Evolutionary conservation across 2,888 invertebrate genomes (phyloP).

Genomic region (Rhamphomyia laevipes): DNA sequence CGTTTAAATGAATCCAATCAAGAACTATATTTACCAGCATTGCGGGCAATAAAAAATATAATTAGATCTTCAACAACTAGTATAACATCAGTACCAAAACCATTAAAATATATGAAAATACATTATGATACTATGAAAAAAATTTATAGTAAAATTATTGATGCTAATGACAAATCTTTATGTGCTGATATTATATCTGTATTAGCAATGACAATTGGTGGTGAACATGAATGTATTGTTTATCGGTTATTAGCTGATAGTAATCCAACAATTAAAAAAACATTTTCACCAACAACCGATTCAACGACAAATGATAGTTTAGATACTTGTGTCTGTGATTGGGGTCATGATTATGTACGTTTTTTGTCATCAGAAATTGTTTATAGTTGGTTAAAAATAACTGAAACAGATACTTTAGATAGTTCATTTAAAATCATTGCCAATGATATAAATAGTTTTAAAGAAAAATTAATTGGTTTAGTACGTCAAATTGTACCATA

Average conservation of each 20-base stretch:
- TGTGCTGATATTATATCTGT: slow-evolving; percentile 91
- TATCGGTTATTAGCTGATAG: slow-evolving; percentile 55
- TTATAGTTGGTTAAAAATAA: slow-evolving; percentile 52
- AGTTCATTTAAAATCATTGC: slow-evolving; percentile 10
- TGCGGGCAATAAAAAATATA: slow-evolving; percentile 70
- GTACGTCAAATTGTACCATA: slow-evolving; percentile 75
- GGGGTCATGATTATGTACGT: slow-evolving; percentile 95
- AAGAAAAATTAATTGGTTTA: slow-evolving; percentile 50
- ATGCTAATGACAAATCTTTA: slow-evolving; percentile 53
- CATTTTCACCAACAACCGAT: too few relatives aligned
- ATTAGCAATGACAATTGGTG: slow-evolving; percentile 75
- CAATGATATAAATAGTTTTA: slow-evolving; percentile 24
- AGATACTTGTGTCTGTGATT: slow-evolving; percentile 73
- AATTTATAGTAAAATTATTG: slow-evolving; percentile 62
- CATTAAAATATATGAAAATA: slow-evolving; percentile 78
- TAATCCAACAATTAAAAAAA: slow-evolving; percentile 25
- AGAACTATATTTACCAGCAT: slow-evolving; percentile 58
- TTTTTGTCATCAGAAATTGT: slow-evolving; percentile 73
- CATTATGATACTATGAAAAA: slow-evolving; percentile 73
- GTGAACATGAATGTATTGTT: slow-evolving; percentile 64
- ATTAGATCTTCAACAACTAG: slow-evolving; percentile 90
- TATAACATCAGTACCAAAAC: slow-evolving; percentile 96
- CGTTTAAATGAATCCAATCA: slow-evolving; percentile 44
- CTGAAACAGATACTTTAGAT: too few relatives aligned
- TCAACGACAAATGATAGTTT: slow-evolving; percentile 36